Conservation (phyloP, 2,888 invertebrate genomes). For the Myathropa florea region DNA sequence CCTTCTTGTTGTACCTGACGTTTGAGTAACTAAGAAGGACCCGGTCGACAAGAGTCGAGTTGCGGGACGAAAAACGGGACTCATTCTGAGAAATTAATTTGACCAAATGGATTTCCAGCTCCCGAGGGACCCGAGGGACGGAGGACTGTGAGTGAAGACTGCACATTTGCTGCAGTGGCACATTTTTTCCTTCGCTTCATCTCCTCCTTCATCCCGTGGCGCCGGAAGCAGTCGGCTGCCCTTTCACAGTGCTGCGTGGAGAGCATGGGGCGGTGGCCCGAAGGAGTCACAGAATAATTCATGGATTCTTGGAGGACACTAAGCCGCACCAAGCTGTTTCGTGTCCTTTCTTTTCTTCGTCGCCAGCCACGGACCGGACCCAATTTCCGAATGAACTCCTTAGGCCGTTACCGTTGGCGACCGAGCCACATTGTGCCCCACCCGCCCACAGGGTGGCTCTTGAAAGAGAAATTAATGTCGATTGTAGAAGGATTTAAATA, state of each 20-base stretch:
- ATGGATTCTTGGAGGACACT: constrained; percentile 21
- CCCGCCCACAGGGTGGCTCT: not conserved
- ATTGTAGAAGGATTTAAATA: constrained; percentile 52
- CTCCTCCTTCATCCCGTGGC: not conserved
- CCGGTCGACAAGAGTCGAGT: constrained; percentile 11
- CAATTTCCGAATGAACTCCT: not conserved
- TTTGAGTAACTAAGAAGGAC: constrained; percentile 6
- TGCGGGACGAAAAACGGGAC: constrained; percentile 23
- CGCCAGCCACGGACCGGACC: not conserved
- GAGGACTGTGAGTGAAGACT: not conserved
- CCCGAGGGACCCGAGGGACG: not conserved
- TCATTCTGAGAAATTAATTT: constrained; percentile 54
- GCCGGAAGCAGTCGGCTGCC: not conserved
- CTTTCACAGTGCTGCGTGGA: not conserved
- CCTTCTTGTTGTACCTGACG: not conserved
- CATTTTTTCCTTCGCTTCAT: not conserved
- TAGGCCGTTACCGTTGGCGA: not conserved
- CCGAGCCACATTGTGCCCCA: not conserved
- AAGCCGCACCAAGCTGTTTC: not conserved
- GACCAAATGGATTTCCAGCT: constrained; percentile 56
- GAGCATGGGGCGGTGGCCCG: too few relatives aligned
- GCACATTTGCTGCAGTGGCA: constrained; percentile 41
- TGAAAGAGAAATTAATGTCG: constrained; percentile 19
- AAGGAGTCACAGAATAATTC: constrained; percentile 26
- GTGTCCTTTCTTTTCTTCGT: not conserved